These are phyloP conservation scores for Melanchra persicariae DNA, from an alignment of 2,888 invertebrate species.

Conservation along the genomic window DNA sequence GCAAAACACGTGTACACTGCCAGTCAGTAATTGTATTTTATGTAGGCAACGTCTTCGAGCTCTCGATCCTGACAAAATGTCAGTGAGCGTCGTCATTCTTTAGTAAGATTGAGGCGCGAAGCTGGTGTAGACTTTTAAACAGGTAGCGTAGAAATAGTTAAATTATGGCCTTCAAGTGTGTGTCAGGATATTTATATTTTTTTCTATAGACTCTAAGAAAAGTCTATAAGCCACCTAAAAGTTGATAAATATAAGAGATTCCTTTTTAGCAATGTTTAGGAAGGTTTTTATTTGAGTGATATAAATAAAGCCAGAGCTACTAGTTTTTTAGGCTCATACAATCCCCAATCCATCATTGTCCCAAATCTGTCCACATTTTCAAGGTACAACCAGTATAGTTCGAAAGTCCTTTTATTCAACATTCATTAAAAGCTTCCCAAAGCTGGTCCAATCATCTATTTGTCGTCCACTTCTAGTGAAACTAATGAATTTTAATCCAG, in stretches of 20 bases:
- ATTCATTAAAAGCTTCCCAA: slow-evolving; percentile 37
- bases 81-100: slow-evolving; percentile 38
- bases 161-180: background rate
- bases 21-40: slow-evolving; percentile 59
- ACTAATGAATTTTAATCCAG: slow-evolving; percentile 51
- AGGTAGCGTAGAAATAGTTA: slow-evolving; percentile 25
- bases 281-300: background rate
- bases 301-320: slow-evolving; percentile 17
- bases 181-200: slow-evolving; percentile 9
- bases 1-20: slow-evolving; percentile 55
- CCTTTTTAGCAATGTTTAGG: background rate
- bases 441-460: slow-evolving; percentile 29
- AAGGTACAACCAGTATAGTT: slow-evolving; percentile 6
- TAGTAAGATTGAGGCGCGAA: slow-evolving; percentile 53
- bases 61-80: slow-evolving; percentile 59
- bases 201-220: background rate
- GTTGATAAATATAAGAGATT: background rate
- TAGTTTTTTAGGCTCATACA: slow-evolving; percentile 1
- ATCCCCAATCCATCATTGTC: slow-evolving; percentile 21
- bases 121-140: slow-evolving; percentile 46
- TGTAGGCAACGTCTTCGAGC: slow-evolving; percentile 33
- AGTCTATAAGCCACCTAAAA: background rate
- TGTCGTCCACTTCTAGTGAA: slow-evolving; percentile 10
- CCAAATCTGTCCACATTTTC: slow-evolving; percentile 19
- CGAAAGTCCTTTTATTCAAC: slow-evolving; percentile 36